phyloP scores from a whole-genome alignment of 2,113 vertebrate genomes.

The Oreamnos americanus region DNA sequence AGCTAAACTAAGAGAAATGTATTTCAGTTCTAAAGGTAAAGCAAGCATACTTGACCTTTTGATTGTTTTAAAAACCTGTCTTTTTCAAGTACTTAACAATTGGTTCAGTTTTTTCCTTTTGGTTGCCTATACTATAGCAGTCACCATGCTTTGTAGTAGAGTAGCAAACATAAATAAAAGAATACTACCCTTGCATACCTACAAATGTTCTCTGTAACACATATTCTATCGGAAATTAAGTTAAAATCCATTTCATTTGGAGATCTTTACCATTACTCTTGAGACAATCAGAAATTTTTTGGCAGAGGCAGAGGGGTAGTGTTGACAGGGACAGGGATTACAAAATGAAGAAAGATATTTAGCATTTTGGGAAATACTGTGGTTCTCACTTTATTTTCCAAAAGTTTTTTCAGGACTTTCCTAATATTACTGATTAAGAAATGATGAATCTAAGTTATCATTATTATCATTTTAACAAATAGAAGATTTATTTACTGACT shows the following conservation, averaged over 20 bases:
- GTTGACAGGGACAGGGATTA: neutral
- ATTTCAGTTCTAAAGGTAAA: neutral
- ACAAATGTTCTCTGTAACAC: neutral
- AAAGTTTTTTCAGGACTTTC: neutral
- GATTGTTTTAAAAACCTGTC: neutral
- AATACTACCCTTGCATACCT: neutral
- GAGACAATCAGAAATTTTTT: neutral
- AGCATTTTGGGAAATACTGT: conserved; percentile 4
- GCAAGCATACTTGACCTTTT: neutral
- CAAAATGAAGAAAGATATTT: neutral
- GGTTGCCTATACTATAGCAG: neutral
- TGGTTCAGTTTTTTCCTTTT: neutral
- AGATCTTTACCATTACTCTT: neutral
- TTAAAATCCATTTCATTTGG: neutral
- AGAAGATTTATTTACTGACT: neutral
- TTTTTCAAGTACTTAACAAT: neutral
- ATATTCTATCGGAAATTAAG: neutral
- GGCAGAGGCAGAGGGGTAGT: neutral
- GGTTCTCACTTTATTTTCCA: neutral
- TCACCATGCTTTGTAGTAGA: neutral
- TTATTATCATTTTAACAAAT: neutral
- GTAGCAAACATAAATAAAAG: neutral
- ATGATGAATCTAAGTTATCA: neutral
- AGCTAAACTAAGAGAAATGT: neutral
- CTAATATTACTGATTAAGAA: neutral